Evolutionary conservation across 2,797 vertebrate species (phyloP), one percentile per base, ranked within the genome.

Genomic region (Mormyrops boulengeri): DNA sequence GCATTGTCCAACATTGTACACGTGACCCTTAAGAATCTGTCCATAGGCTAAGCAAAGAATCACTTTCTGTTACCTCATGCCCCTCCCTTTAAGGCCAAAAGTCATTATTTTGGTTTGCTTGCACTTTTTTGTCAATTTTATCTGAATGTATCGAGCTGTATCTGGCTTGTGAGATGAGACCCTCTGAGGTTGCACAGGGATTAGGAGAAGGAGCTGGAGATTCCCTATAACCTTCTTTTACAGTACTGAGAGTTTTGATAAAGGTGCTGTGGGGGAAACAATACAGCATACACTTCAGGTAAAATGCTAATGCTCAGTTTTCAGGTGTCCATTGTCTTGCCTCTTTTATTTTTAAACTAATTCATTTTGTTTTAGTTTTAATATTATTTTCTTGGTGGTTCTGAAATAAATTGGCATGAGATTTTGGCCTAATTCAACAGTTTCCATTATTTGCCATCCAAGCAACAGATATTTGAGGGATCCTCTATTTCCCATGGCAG

Each of bases 391-490:
- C 38, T 17, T 80, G 38, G 62, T 69, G 17, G 73, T 80, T 80
- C 34, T 19, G 34, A 80, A 80, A 80, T 69, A 69, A 69, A 34
- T 0, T 69, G 62, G 8, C 26, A 11, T 47, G 17, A n/a, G 44
- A 85, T 49, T 8, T 85, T 85, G 44, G 44, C 8, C 4, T 49
- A 22, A 11, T 80, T 80, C 73, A 44, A 17, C 73, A 80, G 73
- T 80, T 26, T 4, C 73, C 38, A 38, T 77, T 50, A 49, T 26
- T n/a, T 41, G 17, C 47, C 85, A 88, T 88, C 85, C 82, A 85
- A 26, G 85, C n/a, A 30, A 87, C 90, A 91, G 90, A 90, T 91
- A 88, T 90, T 50, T 92, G 91, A 90, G 80, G 91, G 73, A 91
- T 91, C 80, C 85, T 90, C 19, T 85, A 84, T 91, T 92, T 90